Conservation (phyloP, 2,113 vertebrate species). For the Oryzias javanicus region DNA sequence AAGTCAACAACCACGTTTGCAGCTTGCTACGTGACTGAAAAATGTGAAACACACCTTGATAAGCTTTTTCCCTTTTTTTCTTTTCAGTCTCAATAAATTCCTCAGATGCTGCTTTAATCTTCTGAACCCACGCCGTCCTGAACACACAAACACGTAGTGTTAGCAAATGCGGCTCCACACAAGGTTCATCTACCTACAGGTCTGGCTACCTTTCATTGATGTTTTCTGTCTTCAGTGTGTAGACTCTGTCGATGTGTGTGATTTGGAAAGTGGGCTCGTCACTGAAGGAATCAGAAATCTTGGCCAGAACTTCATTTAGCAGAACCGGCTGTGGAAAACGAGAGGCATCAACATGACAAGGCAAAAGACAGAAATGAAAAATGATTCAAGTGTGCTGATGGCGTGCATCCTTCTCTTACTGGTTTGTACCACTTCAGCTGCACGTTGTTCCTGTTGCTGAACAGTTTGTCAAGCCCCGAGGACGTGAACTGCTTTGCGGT, state of each 20-base stretch:
- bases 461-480: conserved; percentile 86
- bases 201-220: conserved; percentile 88
- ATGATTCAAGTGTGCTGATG: background rate
- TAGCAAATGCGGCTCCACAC: background rate
- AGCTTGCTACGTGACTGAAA: background rate
- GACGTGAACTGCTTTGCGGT: conserved; percentile 88
- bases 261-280: conserved; percentile 96
- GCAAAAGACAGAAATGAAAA: background rate
- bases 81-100: conserved; percentile 92
- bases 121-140: conserved; percentile 97
- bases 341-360: background rate
- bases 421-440: conserved; percentile 97
- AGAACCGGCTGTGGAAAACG: conserved; percentile 84
- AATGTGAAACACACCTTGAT: conserved; percentile 83
- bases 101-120: conserved; percentile 92
- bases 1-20: background rate
- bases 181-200: background rate
- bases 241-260: conserved; percentile 94
- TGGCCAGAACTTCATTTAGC: conserved; percentile 94
- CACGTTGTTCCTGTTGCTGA: conserved; percentile 86
- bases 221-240: conserved; percentile 89
- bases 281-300: conserved; percentile 91
- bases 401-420: conserved; percentile 69
- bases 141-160: conserved; percentile 7
- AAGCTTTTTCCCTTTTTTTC: conserved; percentile 89